Evolutionary conservation across 23 tunicate genomes (phyloP), one percentile per base, ranked within the genome.

Genomic region (Botrylloides violaceus): DNA sequence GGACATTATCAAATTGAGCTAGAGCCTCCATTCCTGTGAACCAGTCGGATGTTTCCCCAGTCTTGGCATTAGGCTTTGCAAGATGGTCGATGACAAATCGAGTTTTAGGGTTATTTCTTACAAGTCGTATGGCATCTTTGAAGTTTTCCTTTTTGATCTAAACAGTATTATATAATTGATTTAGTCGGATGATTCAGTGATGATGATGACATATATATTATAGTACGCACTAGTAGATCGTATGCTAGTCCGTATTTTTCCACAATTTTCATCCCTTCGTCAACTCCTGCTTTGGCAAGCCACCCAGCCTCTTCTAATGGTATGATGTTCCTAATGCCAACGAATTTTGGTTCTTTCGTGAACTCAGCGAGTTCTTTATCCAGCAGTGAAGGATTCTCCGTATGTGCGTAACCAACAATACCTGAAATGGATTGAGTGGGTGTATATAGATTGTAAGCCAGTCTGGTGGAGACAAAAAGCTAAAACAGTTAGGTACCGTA

Each of bases 11-110:
- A 61, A 80, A 73, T 12, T 68, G 21, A 0, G 98, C 87, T 53
- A 81, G 29, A 18, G 38, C 61, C 5, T 27, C 37, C 49, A 94
- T 78, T 53, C 84, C 98, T 15, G 77, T 76, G 56, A 36, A 86
- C 98, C 98, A 94, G 4, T 34, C 59, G 48, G 61, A 61, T 9
- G 39, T 35, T 19, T 78, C 98, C 21, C 98, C 98, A 9, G 64
- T 66, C 34, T 73, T 79, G 24, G 87, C 98, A 65, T 94, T 64
- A 0, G 98, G 98, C 77, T 94, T 94, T 20, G 96, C 98, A 60
- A 94, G 36, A 47, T 94, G 98, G 60, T 94, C 84, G 19, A 94
- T 61, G 26, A 86, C 77, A 34, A 94, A 65, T 34, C 61, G 72
- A 32, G 74, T 30, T 21, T 56, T 38, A 19, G 81, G 53, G 25